A percentile compares a stretch with the other conserved stretches of the same genome.
phyloP scores from a whole-genome alignment of 2,113 vertebrate genomes.

The Misgurnus anguillicaudatus region DNA sequence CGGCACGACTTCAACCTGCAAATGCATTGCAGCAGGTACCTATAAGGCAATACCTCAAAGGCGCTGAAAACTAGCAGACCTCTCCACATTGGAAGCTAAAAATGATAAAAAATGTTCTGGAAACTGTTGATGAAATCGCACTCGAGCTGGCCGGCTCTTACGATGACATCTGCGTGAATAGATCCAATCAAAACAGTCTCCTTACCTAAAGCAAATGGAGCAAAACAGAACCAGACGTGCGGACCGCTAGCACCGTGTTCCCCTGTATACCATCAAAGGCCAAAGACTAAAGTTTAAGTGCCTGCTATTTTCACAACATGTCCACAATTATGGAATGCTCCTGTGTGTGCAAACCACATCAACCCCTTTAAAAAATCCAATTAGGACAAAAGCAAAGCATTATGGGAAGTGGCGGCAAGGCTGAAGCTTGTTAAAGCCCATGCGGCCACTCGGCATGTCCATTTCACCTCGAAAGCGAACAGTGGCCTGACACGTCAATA shows the following conservation, averaged over 20 bases:
- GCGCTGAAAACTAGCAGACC: background rate
- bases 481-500: background rate
- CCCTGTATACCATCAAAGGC: background rate
- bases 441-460: background rate
- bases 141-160: constrained; percentile 13
- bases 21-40: background rate
- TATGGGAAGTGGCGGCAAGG: background rate
- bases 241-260: background rate
- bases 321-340: background rate
- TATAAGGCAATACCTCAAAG: background rate
- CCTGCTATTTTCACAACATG: background rate
- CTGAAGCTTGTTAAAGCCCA: background rate
- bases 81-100: background rate
- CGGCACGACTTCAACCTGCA: background rate
- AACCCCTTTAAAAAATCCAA: background rate
- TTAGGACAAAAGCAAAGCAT: background rate
- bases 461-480: background rate
- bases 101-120: constrained; percentile 23
- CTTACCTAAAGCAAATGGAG: background rate
- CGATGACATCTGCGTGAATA: constrained; percentile 18
- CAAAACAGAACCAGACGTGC: constrained; percentile 16
- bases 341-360: background rate
- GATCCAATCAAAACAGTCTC: constrained; percentile 21
- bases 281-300: background rate
- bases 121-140: constrained; percentile 7